These are phyloP conservation scores for Chrysolina oricalcia DNA, from an alignment of 2,888 invertebrate genomes.

Conservation along the genomic window DNA sequence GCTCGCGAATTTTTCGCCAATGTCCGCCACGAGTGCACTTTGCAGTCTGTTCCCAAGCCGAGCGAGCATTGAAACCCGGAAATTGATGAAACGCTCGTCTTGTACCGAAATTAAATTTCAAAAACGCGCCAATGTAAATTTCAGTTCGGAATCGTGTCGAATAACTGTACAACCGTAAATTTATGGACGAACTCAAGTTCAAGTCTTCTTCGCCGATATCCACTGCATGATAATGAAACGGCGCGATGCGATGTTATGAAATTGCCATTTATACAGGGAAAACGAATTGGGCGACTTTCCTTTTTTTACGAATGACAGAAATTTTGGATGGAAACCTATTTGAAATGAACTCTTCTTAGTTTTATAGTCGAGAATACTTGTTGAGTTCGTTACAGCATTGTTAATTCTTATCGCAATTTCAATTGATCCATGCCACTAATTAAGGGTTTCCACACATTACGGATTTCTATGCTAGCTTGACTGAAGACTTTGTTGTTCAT, in stretches of 20 bases:
- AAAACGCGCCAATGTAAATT: conserved; percentile 9
- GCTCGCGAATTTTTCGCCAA: background rate
- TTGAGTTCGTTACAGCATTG: too few species aligned
- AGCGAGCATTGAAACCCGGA: background rate
- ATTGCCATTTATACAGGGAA: background rate
- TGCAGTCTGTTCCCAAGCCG: background rate
- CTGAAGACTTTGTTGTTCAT: too few species aligned
- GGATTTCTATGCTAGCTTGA: too few species aligned
- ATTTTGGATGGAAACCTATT: too few species aligned
- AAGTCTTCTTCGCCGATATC: conserved; percentile 11
- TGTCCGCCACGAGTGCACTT: background rate
- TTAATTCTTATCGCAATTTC: too few species aligned
- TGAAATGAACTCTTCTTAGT: too few species aligned
- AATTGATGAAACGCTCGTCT: background rate
- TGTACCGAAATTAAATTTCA: background rate
- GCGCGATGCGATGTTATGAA: conserved; percentile 1
- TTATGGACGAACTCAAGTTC: conserved; percentile 15
- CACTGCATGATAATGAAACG: background rate
- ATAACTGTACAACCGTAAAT: conserved; percentile 1
- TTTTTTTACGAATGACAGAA: too few species aligned
- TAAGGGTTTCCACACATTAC: too few species aligned
- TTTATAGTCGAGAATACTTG: too few species aligned
- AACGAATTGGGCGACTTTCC: background rate
- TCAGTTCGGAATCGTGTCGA: conserved; percentile 5
- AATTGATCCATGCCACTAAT: too few species aligned